Evolutionary conservation across 2,797 vertebrate genomes (phyloP), one percentile per base, ranked within the genome.

Genomic region (Euthynnus affinis): DNA sequence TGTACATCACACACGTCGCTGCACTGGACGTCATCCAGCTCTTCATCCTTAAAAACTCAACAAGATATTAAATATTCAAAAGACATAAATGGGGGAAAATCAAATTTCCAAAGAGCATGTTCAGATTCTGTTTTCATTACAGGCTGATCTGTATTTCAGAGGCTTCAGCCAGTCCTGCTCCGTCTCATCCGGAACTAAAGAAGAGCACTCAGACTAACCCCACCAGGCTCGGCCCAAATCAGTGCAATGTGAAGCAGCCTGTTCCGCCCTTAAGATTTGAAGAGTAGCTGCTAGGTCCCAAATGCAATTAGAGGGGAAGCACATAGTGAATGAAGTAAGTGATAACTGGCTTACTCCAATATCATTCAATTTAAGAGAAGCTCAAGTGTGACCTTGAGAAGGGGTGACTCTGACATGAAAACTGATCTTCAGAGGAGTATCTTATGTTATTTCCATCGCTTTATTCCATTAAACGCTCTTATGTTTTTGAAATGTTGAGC

Each of bases 291-390:
- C 46, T 10, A 51, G 48, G 62, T 53, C 61, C 70, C 70, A 78
- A 84, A 90, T 74, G 84, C 56, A 86, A 89, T 91, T 86, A 83
- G 29, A 74, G 32, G 7, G 17, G 44, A 70, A 55, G 49, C 34
- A 27, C 23, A 53, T n/a, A 44, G 63, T 32, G 66, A 57, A 75
- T 70, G 48, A 84, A 80, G 74, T 72, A 61, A 85, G 73, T 72
- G 59, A 83, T 81, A 80, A 84, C 63, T 76, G 58, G 68, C 65
- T 87, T 73, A 67, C 42, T 62, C 48, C 66, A 64, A 78, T 83
- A 84, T 62, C 37, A 29, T 74, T 74, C 59, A n/a, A 61, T 82
- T 77, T 55, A 61, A 81, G 6, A 62, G 46, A 77, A 62, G 66
- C 51, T 70, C n/a, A 55, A 80, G 71, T 60, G 63, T 80, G 62